These are phyloP conservation scores for Climacteris rufus DNA, from an alignment of 2,113 vertebrate species.

Conservation along the genomic window DNA sequence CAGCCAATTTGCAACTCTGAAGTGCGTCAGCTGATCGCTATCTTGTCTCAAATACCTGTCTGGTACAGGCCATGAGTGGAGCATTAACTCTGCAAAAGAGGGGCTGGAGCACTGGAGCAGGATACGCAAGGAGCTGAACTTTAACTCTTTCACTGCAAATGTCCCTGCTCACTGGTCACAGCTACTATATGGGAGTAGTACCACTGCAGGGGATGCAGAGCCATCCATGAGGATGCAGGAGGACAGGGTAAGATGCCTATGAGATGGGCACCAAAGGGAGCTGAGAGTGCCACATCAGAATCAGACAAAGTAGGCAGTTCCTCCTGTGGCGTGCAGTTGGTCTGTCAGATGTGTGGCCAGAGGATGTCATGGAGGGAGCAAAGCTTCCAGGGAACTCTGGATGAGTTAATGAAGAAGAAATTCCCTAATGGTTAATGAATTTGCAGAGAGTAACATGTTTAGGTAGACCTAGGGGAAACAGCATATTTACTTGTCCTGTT, in stretches of 20 bases:
- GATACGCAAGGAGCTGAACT: neutral
- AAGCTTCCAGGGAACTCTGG: neutral
- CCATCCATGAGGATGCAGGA: neutral
- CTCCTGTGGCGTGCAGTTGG: accelerated
- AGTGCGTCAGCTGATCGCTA: neutral
- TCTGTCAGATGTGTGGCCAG: neutral
- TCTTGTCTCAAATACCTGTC: slow-evolving; percentile 38
- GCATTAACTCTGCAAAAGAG: neutral
- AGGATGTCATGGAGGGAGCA: neutral
- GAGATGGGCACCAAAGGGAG: neutral
- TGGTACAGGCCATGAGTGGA: neutral
- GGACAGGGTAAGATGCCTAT: neutral
- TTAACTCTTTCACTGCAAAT: neutral
- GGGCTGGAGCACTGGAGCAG: neutral
- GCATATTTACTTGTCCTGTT: neutral
- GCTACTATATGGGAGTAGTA: accelerated
- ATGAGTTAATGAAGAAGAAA: neutral
- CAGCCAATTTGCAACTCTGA: neutral
- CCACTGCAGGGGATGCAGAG: neutral
- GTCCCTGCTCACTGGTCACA: neutral
- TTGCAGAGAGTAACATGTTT: neutral
- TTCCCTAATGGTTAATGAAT: neutral
- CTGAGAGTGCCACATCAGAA: neutral
- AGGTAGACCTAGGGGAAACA: neutral
- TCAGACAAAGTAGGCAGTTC: neutral